Evolutionary conservation across 2,113 vertebrate species (phyloP).

Genomic region (Psittacula cyanocephala): DNA sequence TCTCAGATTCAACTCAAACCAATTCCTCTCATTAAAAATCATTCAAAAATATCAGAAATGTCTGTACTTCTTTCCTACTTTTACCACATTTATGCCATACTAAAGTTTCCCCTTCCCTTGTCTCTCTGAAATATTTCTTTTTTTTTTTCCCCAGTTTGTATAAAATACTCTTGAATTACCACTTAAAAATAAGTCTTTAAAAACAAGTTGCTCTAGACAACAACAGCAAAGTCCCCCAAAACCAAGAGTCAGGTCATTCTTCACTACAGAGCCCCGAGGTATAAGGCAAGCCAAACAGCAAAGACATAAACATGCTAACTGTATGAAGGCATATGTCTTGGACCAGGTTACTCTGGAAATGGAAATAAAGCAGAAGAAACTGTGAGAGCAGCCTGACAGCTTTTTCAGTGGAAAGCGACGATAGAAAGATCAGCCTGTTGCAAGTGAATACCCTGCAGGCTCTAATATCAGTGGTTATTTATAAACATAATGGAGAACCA

Average conservation of each 20-base stretch:
- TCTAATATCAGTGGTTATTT: not conserved
- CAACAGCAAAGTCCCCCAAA: not conserved
- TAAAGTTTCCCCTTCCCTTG: not conserved
- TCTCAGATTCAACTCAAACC: not conserved
- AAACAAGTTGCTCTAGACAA: not conserved
- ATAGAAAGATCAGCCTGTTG: not conserved
- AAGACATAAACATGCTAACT: not conserved
- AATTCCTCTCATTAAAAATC: conserved; percentile 43
- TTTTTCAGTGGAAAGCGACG: not conserved
- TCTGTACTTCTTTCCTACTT: conserved; percentile 35
- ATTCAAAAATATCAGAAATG: not conserved
- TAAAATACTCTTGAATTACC: not conserved
- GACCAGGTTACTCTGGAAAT: not conserved
- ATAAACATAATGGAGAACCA: not conserved
- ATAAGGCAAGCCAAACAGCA: not conserved
- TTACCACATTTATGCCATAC: not conserved
- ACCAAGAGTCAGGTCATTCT: not conserved
- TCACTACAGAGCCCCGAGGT: not conserved
- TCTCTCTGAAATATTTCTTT: not conserved
- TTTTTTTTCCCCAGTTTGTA: not conserved
- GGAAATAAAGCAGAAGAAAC: not conserved
- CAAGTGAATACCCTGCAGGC: not conserved
- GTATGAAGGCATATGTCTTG: not conserved
- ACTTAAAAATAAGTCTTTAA: not conserved
- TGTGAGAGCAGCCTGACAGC: not conserved